Evolutionary conservation across 1,140 invertebrate genomes (phyloP).

Genomic region (Mizuhopecten yessoensis): DNA sequence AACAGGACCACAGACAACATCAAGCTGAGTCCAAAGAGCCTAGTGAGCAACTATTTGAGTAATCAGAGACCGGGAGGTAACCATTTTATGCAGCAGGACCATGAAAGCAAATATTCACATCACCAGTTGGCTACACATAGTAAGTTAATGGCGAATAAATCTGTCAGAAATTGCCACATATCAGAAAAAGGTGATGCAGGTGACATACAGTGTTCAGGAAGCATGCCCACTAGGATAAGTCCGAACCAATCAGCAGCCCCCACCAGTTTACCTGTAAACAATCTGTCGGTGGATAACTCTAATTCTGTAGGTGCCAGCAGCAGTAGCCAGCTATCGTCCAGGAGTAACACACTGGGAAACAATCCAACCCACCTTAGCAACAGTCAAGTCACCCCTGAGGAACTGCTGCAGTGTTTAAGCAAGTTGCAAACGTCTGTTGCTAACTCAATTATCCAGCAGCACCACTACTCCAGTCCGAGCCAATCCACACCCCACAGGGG

Average conservation of each 20-base stretch:
- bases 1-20: neutral
- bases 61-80: neutral
- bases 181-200: constrained; percentile 8
- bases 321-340: neutral
- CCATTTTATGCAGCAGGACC: neutral
- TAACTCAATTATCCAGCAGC: constrained; percentile 15
- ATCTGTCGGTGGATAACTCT: neutral
- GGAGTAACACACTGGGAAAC: neutral
- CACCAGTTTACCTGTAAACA: neutral
- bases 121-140: neutral
- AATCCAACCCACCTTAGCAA: neutral
- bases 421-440: neutral
- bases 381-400: neutral
- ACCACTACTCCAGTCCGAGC: neutral
- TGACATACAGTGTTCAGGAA: neutral
- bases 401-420: neutral
- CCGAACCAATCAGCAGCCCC: neutral
- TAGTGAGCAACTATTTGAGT: neutral
- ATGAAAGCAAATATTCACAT: neutral
- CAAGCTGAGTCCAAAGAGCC: neutral
- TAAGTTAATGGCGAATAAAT: neutral
- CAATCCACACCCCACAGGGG: neutral
- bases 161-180: neutral
- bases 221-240: neutral
- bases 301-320: neutral